Percentiles rank a stretch among this genome's conserved stretches.
These are phyloP conservation scores for Lepidostoma basale DNA, from an alignment of 1,140 invertebrate species.

Conservation along the genomic window DNA sequence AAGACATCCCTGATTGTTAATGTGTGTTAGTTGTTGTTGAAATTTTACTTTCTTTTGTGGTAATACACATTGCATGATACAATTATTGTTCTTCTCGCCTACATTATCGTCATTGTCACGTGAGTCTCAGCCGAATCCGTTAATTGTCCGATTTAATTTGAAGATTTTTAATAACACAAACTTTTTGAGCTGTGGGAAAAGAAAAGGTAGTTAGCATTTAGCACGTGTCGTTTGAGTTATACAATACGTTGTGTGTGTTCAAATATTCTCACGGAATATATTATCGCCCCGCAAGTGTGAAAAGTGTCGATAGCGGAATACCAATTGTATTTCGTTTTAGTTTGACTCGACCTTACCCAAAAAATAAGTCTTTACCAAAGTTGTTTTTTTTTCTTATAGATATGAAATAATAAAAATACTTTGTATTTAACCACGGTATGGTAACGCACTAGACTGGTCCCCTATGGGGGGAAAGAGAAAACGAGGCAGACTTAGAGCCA, in stretches of 20 bases:
- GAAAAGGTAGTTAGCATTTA: background rate
- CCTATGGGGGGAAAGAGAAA: no score
- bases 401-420: no score
- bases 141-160: conserved; percentile 9
- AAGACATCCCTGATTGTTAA: no score
- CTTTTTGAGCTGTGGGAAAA: background rate
- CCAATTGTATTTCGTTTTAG: no score
- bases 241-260: background rate
- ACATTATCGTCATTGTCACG: conserved; percentile 1
- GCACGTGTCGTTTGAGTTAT: background rate
- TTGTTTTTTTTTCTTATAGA: no score
- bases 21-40: no score
- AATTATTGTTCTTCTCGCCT: background rate
- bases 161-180: conserved; percentile 7
- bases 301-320: conserved; percentile 9
- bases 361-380: no score
- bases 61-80: conserved; percentile 16
- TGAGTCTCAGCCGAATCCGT: background rate
- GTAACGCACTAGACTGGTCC: no score
- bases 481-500: no score
- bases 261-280: conserved; percentile 1
- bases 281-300: conserved; percentile 10
- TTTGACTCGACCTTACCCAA: no score
- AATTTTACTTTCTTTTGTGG: conserved; percentile 1
- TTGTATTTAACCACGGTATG: no score